Evolutionary conservation across 1,140 invertebrate genomes (phyloP).

Genomic region (Drosophila seguyi): DNA sequence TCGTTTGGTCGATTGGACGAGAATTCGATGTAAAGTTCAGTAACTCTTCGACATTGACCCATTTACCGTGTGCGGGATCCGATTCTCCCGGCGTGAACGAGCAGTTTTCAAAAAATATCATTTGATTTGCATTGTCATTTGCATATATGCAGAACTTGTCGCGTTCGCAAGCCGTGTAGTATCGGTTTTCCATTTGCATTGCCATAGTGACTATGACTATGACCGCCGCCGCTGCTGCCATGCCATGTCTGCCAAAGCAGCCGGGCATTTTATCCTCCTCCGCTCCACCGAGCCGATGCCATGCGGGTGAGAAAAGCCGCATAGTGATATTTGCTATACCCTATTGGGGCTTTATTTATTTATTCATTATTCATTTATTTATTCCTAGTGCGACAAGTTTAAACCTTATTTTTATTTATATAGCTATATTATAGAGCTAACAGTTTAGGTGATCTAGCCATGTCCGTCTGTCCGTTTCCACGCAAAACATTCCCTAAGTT

Average conservation of each 20-base stretch:
- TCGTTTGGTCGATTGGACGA: constrained; percentile 3
- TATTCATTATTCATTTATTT: too few relatives aligned
- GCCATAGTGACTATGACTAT: constrained; percentile 41
- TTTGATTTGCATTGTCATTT: constrained; percentile 43
- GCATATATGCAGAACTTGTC: constrained; percentile 24
- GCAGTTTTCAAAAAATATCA: constrained; percentile 15
- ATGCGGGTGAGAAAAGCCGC: constrained; percentile 62
- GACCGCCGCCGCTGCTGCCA: constrained; percentile 42
- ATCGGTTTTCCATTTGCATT: constrained; percentile 4
- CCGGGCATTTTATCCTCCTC: not conserved
- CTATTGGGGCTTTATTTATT: too few relatives aligned
- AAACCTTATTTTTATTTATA: too few relatives aligned
- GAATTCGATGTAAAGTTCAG: constrained; percentile 54
- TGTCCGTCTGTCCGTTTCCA: not conserved
- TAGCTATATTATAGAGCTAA: too few relatives aligned
- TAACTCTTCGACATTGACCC: constrained; percentile 68
- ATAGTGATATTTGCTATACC: too few relatives aligned
- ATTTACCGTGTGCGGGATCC: constrained; percentile 37
- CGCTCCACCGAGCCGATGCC: not conserved
- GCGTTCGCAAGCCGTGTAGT: not conserved
- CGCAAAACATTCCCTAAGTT: too few relatives aligned
- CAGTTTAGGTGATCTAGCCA: too few relatives aligned
- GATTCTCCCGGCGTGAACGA: constrained; percentile 18
- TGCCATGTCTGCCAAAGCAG: constrained; percentile 38
- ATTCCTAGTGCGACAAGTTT: too few relatives aligned